Evolutionary conservation across 2,797 vertebrate genomes (phyloP).

Genomic region (Phrynocephalus forsythii): DNA sequence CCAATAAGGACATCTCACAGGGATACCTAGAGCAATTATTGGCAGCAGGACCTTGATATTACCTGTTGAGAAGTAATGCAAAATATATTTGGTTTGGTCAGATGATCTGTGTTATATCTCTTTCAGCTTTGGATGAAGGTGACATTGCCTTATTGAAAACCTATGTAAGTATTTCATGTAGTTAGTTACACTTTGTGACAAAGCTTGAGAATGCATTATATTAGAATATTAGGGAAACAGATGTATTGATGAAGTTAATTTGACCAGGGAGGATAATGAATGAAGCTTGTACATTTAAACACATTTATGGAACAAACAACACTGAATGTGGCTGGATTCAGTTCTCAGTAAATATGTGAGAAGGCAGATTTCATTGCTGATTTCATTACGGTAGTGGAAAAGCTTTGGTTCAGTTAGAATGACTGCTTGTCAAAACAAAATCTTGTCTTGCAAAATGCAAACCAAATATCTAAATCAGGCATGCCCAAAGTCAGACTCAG

Average conservation of each 20-base stretch:
- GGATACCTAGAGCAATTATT: background rate
- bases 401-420: background rate
- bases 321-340: background rate
- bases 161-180: constrained; percentile 85
- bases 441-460: background rate
- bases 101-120: constrained; percentile 61
- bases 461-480: background rate
- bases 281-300: too few species aligned
- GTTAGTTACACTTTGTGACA: background rate
- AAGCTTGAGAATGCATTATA: background rate
- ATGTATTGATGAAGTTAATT: background rate
- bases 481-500: too few species aligned
- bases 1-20: background rate
- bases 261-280: background rate
- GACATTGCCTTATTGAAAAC: constrained; percentile 98
- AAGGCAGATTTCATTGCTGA: too few species aligned
- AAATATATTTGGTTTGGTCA: constrained; percentile 20
- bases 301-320: background rate
- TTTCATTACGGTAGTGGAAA: background rate
- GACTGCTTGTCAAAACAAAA: background rate
- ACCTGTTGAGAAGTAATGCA: constrained; percentile 20
- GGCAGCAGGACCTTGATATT: background rate
- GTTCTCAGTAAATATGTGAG: background rate
- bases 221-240: background rate
- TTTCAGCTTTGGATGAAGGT: constrained; percentile 94